phyloP scores from a whole-genome alignment of 2,888 invertebrate species.

The Lithophane socia region DNA sequence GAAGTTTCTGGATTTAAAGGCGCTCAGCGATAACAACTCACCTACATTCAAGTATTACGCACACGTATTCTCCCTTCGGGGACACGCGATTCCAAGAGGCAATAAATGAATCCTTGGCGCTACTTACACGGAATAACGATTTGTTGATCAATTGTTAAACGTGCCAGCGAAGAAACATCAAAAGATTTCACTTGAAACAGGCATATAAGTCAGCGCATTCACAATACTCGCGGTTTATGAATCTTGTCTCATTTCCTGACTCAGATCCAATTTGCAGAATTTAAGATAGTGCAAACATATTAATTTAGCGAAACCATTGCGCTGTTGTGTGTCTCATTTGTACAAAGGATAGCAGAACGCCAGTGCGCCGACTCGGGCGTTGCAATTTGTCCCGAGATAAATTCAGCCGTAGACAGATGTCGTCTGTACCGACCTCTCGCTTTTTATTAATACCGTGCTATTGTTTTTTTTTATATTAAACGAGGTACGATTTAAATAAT shows the following conservation, averaged over 20 bases:
- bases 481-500: conserved; percentile 28
- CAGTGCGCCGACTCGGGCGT: conserved; percentile 72
- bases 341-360: conserved; percentile 77
- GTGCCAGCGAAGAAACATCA: conserved; percentile 37
- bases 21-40: conserved; percentile 5
- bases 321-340: conserved; percentile 84
- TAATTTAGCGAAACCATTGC: conserved; percentile 82
- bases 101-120: conserved; percentile 44
- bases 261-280: conserved; percentile 63
- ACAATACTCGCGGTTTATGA: conserved; percentile 37
- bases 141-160: conserved; percentile 54
- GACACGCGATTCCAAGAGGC: conserved; percentile 30
- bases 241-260: conserved; percentile 54
- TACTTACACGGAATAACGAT: conserved; percentile 39
- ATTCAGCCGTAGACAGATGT: conserved; percentile 86
- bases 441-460: conserved; percentile 68
- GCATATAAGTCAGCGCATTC: conserved; percentile 16
- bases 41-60: conserved; percentile 38
- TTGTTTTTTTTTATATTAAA: conserved; percentile 57
- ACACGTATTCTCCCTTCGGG: conserved; percentile 35
- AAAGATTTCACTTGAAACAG: conserved; percentile 29
- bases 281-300: conserved; percentile 78
- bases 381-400: conserved; percentile 88
- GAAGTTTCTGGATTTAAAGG: conserved; percentile 9
- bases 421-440: conserved; percentile 80